Evolutionary conservation across 2,888 invertebrate species (phyloP), one percentile per base, ranked within the genome.

Genomic region (Pyrochroa serraticornis): DNA sequence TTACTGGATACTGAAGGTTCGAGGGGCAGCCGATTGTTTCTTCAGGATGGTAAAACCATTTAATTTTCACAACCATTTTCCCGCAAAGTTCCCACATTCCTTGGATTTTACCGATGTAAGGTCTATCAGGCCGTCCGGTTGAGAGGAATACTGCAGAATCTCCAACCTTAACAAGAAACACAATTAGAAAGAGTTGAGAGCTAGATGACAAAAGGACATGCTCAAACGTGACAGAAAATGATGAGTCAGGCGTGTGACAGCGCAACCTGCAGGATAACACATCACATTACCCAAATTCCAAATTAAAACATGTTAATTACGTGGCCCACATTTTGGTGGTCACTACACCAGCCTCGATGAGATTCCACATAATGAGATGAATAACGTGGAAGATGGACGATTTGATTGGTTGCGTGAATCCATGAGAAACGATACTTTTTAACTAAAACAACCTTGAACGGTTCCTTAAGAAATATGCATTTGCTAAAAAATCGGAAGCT

Each of bases 1-100:
- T 84, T 79, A 93, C 93, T 70, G 92, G 90, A 77, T 89, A 90
- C 75, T 89, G 88, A 52, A 94, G 82, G 68, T 86, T 86, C 49
- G 83, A 82, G 7, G 87, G 85, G 74, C 88, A 88, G 12, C 91
- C 91, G 35, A 86, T 85, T 0, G 95, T 95, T 80, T 97, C 97
- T 80, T 96, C 96, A 0, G 96, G 96, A 79, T 96, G 96, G 82
- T 97, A 97, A 81, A 95, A 97, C 97, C 97, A 97, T 75, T 92
- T 90, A 46, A 97, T 96, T 67, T 89, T 89, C 39, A 97, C 96
- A 39, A 92, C 88, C 92, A 94, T 96, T 73, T 90, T 92, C 33
- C 88, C 88, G 74, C 91, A 88, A 7, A 91, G 88, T 79, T 95
- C 92, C 95, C 95, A 97, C 85, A 97, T 88, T 61, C 92, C 90